Percentiles rank a stretch among this genome's conserved stretches.
Conservation (phyloP, 2,113 vertebrate species). For the Pogona vitticeps region DNA sequence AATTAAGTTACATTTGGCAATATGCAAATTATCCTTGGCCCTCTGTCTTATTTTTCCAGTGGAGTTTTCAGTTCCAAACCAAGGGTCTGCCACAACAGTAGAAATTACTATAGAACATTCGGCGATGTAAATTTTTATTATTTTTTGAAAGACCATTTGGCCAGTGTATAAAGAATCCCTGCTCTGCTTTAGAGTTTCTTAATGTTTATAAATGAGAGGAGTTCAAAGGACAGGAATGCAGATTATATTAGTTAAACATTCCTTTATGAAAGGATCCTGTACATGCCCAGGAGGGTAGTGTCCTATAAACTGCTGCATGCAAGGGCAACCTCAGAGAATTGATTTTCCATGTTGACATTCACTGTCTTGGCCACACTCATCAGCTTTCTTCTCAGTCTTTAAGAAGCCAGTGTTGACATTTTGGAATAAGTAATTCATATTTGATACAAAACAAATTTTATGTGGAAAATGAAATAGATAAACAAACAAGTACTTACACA, state of each 20-base stretch:
- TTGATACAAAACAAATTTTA: not conserved
- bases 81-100: not conserved
- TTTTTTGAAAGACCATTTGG: not conserved
- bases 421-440: not conserved
- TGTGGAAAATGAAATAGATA: too few relatives aligned
- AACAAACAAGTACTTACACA: too few relatives aligned
- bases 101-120: not conserved
- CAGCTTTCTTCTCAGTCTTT: not conserved
- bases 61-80: not conserved
- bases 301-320: not conserved
- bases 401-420: not conserved
- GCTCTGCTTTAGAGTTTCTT: not conserved
- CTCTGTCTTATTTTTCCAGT: not conserved
- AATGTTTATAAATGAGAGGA: not conserved
- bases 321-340: not conserved
- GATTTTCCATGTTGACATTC: not conserved
- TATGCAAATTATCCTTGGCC: not conserved
- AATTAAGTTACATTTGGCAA: constrained; percentile 14
- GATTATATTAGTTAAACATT: constrained; percentile 1
- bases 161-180: not conserved
- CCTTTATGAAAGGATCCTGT: not conserved
- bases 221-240: not conserved
- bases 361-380: not conserved
- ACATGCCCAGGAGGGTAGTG: not conserved
- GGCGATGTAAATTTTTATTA: not conserved